These are phyloP conservation scores for Plecotus auritus DNA, from an alignment of 2,113 vertebrate genomes.

Conservation along the genomic window DNA sequence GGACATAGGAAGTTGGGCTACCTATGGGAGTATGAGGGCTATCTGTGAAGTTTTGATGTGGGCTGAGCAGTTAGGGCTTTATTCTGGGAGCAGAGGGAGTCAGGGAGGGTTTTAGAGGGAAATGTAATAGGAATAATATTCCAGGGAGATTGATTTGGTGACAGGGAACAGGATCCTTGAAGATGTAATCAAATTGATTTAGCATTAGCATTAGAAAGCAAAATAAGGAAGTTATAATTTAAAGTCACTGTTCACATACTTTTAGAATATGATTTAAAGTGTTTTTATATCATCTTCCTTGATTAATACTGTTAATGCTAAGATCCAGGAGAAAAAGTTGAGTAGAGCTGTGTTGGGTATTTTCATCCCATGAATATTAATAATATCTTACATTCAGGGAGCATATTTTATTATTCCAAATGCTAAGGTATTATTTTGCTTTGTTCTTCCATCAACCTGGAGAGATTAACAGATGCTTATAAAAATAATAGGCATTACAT, in stretches of 20 bases:
- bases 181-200: constrained; percentile 26
- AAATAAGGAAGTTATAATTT: constrained; percentile 28
- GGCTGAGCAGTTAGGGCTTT: background rate
- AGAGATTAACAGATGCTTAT: background rate
- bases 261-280: constrained; percentile 15
- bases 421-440: constrained; percentile 10
- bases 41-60: background rate
- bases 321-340: background rate
- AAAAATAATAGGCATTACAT: background rate
- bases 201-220: background rate
- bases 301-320: background rate
- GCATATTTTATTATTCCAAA: constrained; percentile 22
- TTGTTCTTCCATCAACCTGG: background rate
- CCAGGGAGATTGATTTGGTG: constrained; percentile 5
- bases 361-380: constrained; percentile 11
- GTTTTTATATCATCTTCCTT: constrained; percentile 4
- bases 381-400: background rate
- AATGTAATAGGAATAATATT: background rate
- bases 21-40: no score
- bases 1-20: background rate
- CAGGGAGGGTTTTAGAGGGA: background rate
- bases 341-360: background rate
- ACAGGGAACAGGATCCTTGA: background rate
- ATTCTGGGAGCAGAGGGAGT: background rate
- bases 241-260: constrained; percentile 7